These are phyloP conservation scores for Prionace glauca DNA, from an alignment of 2,797 vertebrate species.

Conservation along the genomic window DNA sequence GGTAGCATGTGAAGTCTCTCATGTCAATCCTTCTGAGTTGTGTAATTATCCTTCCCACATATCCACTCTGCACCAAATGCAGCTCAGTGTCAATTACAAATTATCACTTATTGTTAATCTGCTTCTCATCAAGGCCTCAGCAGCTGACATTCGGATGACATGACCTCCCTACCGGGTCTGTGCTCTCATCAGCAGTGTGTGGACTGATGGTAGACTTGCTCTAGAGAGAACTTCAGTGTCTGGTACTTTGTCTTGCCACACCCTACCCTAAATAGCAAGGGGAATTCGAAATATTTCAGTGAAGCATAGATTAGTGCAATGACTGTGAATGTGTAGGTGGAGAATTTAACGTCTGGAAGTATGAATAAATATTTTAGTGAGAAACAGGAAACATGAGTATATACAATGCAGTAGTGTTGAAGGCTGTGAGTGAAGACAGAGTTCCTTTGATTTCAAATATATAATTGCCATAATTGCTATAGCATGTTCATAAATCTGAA, in stretches of 20 bases:
- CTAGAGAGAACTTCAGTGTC: too few relatives aligned
- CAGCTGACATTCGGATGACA: too few relatives aligned
- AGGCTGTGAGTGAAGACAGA: not conserved
- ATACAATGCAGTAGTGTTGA: not conserved
- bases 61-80: too few relatives aligned
- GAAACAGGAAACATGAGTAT: not conserved
- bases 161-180: too few relatives aligned
- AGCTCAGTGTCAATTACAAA: not conserved
- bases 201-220: too few relatives aligned
- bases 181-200: too few relatives aligned
- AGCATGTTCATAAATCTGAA: not conserved
- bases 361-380: not conserved
- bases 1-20: not conserved
- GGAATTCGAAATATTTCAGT: not conserved
- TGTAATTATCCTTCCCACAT: not conserved
- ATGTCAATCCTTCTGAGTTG: not conserved
- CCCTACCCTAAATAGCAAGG: not conserved
- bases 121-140: not conserved
- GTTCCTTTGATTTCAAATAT: not conserved
- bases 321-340: not conserved
- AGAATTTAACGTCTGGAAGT: not conserved
- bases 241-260: not conserved
- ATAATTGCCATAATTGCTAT: not conserved
- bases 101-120: not conserved
- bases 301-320: not conserved